Evolutionary conservation across 1,140 invertebrate genomes (phyloP), one percentile per base, ranked within the genome.

Genomic region (Cherax destructor): DNA sequence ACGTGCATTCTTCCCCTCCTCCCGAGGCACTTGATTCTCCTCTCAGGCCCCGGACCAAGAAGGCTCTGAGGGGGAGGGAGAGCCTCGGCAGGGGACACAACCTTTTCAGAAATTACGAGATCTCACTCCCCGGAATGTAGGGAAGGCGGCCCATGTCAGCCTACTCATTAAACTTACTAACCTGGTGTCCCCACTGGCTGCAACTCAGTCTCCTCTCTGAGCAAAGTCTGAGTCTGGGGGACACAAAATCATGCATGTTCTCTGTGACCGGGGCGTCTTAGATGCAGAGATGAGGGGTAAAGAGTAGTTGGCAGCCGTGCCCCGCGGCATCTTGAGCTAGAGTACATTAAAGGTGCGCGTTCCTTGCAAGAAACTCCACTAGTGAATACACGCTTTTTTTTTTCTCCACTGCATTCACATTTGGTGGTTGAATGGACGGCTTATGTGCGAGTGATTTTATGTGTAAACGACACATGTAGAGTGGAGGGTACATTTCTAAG

Each of bases 371-470:
- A 88, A 88, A 78, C 56, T 77, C 76, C 65, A 61, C 30, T 21
- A 18, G 10, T 88, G 86, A 88, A 88, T 88, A 80, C 47, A 72
- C 59, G 4, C 24, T 78, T 65, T 41, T 41, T 41, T 41, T 78
- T 76, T 72, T 41, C 83, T 69, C 41, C 50, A 80, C 49, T 88
- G 87, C 87, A 88, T 88, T 88, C 78, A 88, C 50, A 88, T 88
- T 88, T 69, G 87, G 87, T 56, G 79, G 59, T 50, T 88, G 78
- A 88, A 88, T 88, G 87, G 87, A 88, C 78, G 87, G 79, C 83
- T 88, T 88, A 78, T 88, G 87, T 88, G 87, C 83, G 87, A 88
- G 87, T 88, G 87, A 88, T 88, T 88, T 88, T 88, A 88, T 88
- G 69, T 88, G 87, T 88, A 88, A 81, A 88, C 87, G 87, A 88